Base-by-base conservation (phyloP, 1,140 invertebrate genomes). In the Nephila pilipes region DNA sequence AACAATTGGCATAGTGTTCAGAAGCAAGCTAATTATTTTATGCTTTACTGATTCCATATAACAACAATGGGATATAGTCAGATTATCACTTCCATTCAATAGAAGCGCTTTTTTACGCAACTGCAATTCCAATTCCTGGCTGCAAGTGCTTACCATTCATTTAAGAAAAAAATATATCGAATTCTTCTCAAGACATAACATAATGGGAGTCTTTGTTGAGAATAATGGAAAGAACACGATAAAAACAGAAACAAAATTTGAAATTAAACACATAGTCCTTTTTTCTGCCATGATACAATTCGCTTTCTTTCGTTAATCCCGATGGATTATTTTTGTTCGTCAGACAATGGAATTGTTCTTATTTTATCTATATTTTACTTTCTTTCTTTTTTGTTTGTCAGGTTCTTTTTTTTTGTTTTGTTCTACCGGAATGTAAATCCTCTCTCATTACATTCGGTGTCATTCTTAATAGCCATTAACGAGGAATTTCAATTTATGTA, bases 261-360 rank as follows among this genome's bases (percentile, higher is more conserved):
- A 75, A 75, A 75, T 75, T 75, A 32, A 46, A 46, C 46, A 46
- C 46, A 46, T 46, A 46, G 46, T 46, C 46, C 46, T 75, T 75
- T 75, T 29, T 75, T 32, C 12, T 29, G 2, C 25, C 16, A 18
- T 10, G 65, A 75, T 75, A 75, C 29, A 32, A 12, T 75, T 75
- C 29, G 16, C 29, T 18, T 32, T 75, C 65, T 75, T 32, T 20
- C 46, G 3, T 14, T 54, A 81, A 12, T 81, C 46, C 20, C 10
- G 22, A 2, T 2, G 80, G 80, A 81, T 81, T 81, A 81, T 81
- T 81, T 81, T 25, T 18, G 0, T 20, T 3, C 46, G 22, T 46
- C 80, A 25, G 25, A 81, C 80, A 81, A 81, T 81, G 8, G 80
- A 55, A 54, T 12, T 55, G 18, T 46, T n/a, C 80, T 46, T 81